Conservation (phyloP, 2,113 vertebrate genomes). For the Bungarus multicinctus region DNA sequence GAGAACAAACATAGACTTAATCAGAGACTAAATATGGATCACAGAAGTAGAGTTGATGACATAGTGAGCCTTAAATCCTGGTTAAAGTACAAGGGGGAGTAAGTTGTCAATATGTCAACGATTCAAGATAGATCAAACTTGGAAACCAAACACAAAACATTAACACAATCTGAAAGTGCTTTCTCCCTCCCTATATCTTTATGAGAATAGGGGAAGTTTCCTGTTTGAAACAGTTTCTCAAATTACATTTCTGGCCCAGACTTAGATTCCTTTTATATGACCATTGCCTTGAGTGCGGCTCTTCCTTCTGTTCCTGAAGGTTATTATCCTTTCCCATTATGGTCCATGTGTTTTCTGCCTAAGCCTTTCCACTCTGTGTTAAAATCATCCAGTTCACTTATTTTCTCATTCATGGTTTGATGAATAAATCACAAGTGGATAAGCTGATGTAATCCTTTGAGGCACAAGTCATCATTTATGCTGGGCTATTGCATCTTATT, state of each 20-base stretch:
- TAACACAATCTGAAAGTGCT: neutral
- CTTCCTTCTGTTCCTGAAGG: neutral
- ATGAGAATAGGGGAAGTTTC: neutral
- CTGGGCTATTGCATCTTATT: neutral
- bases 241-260: neutral
- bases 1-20: neutral
- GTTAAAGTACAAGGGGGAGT: neutral
- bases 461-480: neutral
- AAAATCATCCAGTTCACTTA: neutral
- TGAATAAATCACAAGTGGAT: neutral
- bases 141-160: neutral
- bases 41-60: neutral
- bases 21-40: neutral
- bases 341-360: neutral
- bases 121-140: neutral
- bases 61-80: neutral
- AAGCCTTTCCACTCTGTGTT: neutral
- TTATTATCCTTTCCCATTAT: neutral
- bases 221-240: neutral
- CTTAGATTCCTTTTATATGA: neutral
- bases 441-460: neutral
- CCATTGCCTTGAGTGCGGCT: neutral
- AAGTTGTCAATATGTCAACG: neutral
- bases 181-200: neutral
- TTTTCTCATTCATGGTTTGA: neutral